Conservation (phyloP, 2,797 vertebrate genomes). For the Thripadectes ignobilis region DNA sequence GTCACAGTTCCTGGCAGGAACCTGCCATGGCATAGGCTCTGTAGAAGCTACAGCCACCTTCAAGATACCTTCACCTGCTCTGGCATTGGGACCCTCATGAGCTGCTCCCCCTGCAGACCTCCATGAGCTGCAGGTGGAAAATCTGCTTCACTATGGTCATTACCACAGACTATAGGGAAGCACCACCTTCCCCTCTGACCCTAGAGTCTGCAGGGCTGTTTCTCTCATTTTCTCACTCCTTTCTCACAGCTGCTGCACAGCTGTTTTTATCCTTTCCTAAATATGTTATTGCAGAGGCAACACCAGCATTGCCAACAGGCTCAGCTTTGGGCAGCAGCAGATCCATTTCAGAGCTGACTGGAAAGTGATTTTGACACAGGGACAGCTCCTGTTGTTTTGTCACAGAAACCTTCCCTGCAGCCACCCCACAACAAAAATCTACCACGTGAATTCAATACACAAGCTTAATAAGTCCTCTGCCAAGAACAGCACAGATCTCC, state of each 20-base stretch:
- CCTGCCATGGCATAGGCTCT: neutral
- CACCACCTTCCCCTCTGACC: neutral
- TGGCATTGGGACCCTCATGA: rapidly evolving
- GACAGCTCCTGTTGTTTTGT: neutral
- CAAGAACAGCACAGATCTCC: neutral
- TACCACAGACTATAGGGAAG: neutral
- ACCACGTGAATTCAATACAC: neutral
- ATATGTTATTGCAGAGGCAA: neutral
- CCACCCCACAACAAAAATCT: neutral
- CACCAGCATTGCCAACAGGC: neutral
- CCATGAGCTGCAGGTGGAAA: neutral
- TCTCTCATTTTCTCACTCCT: neutral
- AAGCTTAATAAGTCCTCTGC: neutral
- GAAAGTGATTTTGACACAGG: neutral
- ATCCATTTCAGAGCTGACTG: neutral
- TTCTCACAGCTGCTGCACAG: neutral
- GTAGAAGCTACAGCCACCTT: neutral
- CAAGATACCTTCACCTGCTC: neutral
- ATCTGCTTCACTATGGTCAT: too few relatives aligned
- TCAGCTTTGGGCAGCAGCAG: neutral
- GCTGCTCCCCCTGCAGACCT: neutral
- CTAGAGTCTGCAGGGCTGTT: neutral
- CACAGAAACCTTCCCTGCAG: neutral
- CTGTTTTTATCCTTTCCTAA: neutral
- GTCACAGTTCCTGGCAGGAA: neutral